Evolutionary conservation across 2,113 vertebrate genomes (phyloP), one percentile per base, ranked within the genome.

Genomic region (Alexandromys fortis): DNA sequence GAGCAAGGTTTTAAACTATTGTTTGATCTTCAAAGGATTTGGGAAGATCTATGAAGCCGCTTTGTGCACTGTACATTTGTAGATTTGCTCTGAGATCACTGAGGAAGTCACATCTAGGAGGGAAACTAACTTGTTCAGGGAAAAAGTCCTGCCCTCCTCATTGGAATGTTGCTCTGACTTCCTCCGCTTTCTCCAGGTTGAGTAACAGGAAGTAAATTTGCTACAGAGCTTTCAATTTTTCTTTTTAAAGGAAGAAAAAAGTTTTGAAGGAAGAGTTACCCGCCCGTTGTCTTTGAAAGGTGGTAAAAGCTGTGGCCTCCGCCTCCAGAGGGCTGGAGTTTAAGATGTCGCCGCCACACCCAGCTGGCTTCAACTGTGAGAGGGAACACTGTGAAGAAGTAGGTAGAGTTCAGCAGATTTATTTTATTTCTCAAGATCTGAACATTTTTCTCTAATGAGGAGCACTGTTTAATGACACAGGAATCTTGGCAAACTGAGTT

Each of bases 151-250:
- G 42, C 61, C 38, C 76, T 42, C 68, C 38, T 91, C 28, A 87
- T 38, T 88, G 17, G 91, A 90, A 87, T 88, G 49, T 22, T 14
- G 73, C 49, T 77, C 30, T 28, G 55, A 91, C 63, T 95, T 96
- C 81, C 10, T 96, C 81, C 10, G 35, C 79, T 96, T 96, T 92
- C 78, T 94, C 33, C 35, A 63, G 22, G 67, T 12, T n/a, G 58
- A 92, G 63, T 78, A 83, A 91, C 33, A 38, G 81, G 76, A 95
- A 94, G 42, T 86, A 35, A 17, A 86, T 72, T 79, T 78, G 52
- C 89, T 83, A 47, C 77, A 65, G 68, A 94, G 68, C 7, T 52
- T 78, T 86, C 22, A 17, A 77, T 47, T 17, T 33, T 24, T 83
- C 61, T 38, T 58, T 58, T 58, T 35, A 35, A 28, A 82, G 55